A percentile compares a stretch with the other conserved stretches of the same genome.
Conservation (phyloP, 2,888 invertebrate genomes). For the Eurytoma adleriae region DNA sequence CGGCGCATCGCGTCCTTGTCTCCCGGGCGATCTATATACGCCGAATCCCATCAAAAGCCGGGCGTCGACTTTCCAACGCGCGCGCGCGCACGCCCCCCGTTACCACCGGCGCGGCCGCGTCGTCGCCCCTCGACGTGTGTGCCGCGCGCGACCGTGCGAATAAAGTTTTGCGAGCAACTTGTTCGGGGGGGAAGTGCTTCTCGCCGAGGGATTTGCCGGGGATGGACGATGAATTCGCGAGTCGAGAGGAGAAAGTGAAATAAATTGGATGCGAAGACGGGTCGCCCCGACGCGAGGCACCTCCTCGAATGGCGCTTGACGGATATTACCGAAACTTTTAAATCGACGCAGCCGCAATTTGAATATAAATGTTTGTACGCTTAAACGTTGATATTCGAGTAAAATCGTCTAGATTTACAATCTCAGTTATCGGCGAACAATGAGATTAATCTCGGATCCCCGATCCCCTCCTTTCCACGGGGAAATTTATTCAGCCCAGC, state of each 20-base stretch:
- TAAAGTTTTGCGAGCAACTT: conserved; percentile 43
- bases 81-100: not conserved
- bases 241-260: conserved; percentile 7
- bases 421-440: conserved; percentile 5
- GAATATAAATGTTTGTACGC: too few species aligned
- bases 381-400: too few species aligned
- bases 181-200: not conserved
- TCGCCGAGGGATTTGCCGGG: not conserved
- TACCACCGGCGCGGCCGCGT: not conserved
- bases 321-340: too few species aligned
- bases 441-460: not conserved
- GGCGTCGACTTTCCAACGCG: conserved; percentile 35
- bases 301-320: too few species aligned
- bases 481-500: not conserved
- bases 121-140: conserved; percentile 26
- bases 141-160: conserved; percentile 22
- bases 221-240: too few species aligned
- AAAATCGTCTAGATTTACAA: not conserved
- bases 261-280: conserved; percentile 5
- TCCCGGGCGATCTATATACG: conserved; percentile 40
- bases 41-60: conserved; percentile 59
- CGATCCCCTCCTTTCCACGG: not conserved
- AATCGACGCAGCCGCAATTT: too few species aligned
- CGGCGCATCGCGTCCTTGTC: not conserved
- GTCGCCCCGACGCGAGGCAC: too few species aligned